A percentile compares a stretch with the other conserved stretches of the same genome.
These are phyloP conservation scores for Sterna hirundo DNA, from an alignment of 2,113 vertebrate genomes.

Conservation along the genomic window DNA sequence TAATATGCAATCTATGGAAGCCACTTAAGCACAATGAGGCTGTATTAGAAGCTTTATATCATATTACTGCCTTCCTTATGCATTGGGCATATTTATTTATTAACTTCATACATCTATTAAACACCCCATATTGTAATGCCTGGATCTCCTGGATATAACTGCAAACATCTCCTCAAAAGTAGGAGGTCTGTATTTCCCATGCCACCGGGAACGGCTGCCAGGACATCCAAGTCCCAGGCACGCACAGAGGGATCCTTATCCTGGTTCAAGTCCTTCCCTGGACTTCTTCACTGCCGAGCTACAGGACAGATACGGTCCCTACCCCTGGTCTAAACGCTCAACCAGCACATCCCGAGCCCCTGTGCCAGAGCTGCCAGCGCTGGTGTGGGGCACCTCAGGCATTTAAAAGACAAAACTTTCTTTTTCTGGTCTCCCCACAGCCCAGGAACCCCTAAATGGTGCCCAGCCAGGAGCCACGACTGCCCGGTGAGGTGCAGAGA, in stretches of 20 bases:
- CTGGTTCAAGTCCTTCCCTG: not conserved
- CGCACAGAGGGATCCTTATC: not conserved
- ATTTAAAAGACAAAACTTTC: not conserved
- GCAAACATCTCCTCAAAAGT: not conserved
- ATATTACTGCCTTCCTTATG: not conserved
- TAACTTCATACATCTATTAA: not conserved
- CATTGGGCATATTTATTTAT: not conserved
- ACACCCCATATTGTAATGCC: not conserved
- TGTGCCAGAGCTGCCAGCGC: accelerated
- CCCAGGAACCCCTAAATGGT: not conserved
- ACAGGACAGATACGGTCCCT: not conserved
- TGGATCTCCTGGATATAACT: not conserved
- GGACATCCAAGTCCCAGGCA: not conserved
- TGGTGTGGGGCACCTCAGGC: accelerated
- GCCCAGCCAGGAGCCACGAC: not conserved
- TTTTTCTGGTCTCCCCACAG: not conserved
- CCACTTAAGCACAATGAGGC: not conserved
- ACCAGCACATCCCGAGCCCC: not conserved
- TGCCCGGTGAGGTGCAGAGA: not conserved
- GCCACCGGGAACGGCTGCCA: not conserved
- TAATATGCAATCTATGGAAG: not conserved
- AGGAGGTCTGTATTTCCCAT: not conserved
- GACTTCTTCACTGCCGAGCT: not conserved
- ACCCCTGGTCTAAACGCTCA: not conserved
- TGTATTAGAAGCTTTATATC: not conserved